Conservation (phyloP, 2,888 invertebrate species). For the Ectobius pallidus region DNA sequence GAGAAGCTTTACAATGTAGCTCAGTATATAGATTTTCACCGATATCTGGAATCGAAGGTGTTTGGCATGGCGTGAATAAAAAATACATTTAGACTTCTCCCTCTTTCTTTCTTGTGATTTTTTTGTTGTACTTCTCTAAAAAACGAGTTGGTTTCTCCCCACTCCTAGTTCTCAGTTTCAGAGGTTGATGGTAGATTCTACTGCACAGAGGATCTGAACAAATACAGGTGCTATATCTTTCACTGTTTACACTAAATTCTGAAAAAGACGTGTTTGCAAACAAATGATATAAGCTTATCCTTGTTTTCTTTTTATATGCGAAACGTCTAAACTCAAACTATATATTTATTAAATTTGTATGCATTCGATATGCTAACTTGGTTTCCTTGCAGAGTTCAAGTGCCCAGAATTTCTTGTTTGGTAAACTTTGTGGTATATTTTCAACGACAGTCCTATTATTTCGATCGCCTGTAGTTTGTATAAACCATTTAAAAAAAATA, state of each 20-base stretch:
- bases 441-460: too few relatives aligned
- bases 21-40: slow-evolving; percentile 28
- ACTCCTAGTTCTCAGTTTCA: neutral
- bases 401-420: too few relatives aligned
- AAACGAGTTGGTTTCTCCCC: neutral
- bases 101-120: neutral
- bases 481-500: too few relatives aligned
- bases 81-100: slow-evolving; percentile 1
- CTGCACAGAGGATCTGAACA: neutral
- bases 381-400: too few relatives aligned
- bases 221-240: neutral
- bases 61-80: slow-evolving; percentile 10
- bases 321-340: too few relatives aligned
- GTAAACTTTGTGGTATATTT: too few relatives aligned
- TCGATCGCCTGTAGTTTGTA: too few relatives aligned
- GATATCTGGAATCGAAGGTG: slow-evolving; percentile 33
- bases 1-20: neutral
- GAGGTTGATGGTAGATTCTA: neutral
- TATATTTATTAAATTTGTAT: too few relatives aligned
- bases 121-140: neutral
- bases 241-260: neutral
- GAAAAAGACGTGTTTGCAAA: too few relatives aligned
- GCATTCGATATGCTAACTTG: too few relatives aligned
- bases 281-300: too few relatives aligned
- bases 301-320: too few relatives aligned